Evolutionary conservation across 2,888 invertebrate genomes (phyloP).

Genomic region (Papilio demoleus): DNA sequence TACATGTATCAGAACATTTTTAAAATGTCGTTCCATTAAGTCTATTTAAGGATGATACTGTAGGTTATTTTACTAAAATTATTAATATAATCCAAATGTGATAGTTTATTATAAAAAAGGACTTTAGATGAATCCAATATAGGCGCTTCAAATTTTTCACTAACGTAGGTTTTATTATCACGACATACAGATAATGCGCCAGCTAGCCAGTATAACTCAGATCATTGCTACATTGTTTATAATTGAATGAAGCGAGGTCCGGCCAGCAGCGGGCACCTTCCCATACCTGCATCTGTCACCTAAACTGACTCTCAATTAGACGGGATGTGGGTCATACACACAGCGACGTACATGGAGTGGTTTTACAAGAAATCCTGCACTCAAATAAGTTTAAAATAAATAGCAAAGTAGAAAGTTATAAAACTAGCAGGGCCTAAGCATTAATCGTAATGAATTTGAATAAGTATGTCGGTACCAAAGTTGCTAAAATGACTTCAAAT

Average conservation of each 20-base stretch:
- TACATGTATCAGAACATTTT: too few relatives aligned
- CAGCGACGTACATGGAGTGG: slow-evolving; percentile 49
- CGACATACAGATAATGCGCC: too few relatives aligned
- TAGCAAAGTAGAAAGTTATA: too few relatives aligned
- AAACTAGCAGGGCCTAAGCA: background rate
- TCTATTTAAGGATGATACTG: too few relatives aligned
- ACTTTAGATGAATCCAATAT: too few relatives aligned
- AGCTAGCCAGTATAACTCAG: background rate
- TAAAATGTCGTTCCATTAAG: too few relatives aligned
- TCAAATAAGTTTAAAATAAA: too few relatives aligned
- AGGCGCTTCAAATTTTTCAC: too few relatives aligned
- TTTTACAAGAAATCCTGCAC: background rate
- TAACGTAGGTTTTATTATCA: too few relatives aligned
- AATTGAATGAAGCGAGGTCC: slow-evolving; percentile 29
- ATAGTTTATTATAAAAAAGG: too few relatives aligned
- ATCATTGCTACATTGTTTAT: slow-evolving; percentile 17
- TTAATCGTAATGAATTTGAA: background rate
- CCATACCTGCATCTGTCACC: slow-evolving; percentile 69
- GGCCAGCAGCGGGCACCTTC: slow-evolving; percentile 43
- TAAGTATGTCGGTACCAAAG: background rate
- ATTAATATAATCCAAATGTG: too few relatives aligned
- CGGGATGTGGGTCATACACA: slow-evolving; percentile 60
- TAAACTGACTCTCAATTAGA: slow-evolving; percentile 69
- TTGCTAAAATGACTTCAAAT: background rate
- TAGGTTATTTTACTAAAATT: too few relatives aligned